Conservation (phyloP, 1,140 invertebrate genomes). For the Drosophila sulfurigaster region DNA sequence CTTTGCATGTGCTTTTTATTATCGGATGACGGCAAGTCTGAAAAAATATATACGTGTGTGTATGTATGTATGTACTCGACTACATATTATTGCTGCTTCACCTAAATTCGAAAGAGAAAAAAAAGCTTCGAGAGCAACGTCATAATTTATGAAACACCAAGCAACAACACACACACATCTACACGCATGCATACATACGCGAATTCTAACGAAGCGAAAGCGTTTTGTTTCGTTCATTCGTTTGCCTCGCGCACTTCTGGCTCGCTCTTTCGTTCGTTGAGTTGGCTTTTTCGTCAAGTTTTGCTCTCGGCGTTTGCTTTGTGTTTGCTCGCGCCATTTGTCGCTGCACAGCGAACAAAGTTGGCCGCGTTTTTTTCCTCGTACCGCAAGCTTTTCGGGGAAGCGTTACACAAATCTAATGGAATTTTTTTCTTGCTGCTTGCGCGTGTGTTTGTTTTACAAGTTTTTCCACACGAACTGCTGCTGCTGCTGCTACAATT, state of each 20-base stretch:
- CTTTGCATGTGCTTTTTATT: constrained; percentile 72
- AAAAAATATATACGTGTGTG: constrained; percentile 48
- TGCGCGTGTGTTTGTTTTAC: constrained; percentile 58
- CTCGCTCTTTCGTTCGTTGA: constrained; percentile 49
- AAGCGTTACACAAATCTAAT: constrained; percentile 71
- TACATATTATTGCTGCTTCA: constrained; percentile 71
- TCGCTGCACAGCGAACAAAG: constrained; percentile 77
- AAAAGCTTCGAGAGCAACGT: constrained; percentile 68
- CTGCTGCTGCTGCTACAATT: constrained; percentile 6
- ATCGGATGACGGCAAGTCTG: constrained; percentile 64
- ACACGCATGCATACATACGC: constrained; percentile 32
- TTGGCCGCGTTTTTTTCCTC: constrained; percentile 74
- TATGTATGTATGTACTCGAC: constrained; percentile 16
- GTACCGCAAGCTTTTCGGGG: constrained; percentile 40
- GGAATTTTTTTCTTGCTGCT: constrained; percentile 68
- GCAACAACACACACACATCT: constrained; percentile 43
- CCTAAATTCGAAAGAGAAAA: constrained; percentile 66
- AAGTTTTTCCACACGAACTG: constrained; percentile 51
- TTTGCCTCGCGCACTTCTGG: not conserved
- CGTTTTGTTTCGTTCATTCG: constrained; percentile 28
- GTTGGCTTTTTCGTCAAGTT: constrained; percentile 71
- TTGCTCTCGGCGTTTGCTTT: constrained; percentile 60
- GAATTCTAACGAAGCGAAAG: constrained; percentile 66
- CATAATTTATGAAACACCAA: constrained; percentile 76
- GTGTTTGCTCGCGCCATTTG: constrained; percentile 76